These are phyloP conservation scores for Gymnorhina tibicen DNA, from an alignment of 2,113 vertebrate species.

Conservation along the genomic window DNA sequence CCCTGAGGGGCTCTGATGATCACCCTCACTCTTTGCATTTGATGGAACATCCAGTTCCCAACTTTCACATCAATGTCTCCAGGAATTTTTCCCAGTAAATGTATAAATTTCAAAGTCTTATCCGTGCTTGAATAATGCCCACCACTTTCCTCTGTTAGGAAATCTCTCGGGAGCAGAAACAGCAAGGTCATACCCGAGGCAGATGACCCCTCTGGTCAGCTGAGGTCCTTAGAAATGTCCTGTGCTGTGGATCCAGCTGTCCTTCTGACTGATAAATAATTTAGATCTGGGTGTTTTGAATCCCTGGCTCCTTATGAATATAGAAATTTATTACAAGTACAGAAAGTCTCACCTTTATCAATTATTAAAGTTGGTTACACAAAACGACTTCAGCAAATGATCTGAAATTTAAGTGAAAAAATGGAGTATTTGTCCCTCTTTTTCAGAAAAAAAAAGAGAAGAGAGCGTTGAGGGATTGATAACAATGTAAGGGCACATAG, in stretches of 20 bases:
- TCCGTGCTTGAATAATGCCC: neutral
- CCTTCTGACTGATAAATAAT: constrained; percentile 28
- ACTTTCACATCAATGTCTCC: neutral
- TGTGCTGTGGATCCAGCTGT: neutral
- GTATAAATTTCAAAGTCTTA: neutral
- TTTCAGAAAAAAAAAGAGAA: neutral
- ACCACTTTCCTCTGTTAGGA: neutral
- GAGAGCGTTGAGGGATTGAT: neutral
- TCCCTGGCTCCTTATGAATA: constrained; percentile 1
- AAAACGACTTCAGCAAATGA: neutral
- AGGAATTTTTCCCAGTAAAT: neutral
- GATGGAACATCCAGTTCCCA: neutral
- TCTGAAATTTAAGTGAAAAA: constrained; percentile 31
- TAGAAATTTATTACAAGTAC: constrained; percentile 34
- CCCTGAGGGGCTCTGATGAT: neutral
- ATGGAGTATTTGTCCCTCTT: neutral
- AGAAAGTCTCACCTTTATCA: constrained; percentile 47
- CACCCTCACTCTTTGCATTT: neutral
- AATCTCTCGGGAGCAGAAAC: neutral
- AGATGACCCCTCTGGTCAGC: neutral
- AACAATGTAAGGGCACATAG: neutral
- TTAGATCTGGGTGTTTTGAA: neutral
- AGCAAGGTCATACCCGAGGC: neutral
- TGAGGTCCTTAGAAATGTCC: neutral
- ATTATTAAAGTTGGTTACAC: constrained; percentile 48